Percentiles rank a stretch among this genome's conserved stretches.
Conservation (phyloP, 1,140 invertebrate species). For the Steinernema feltiae region DNA sequence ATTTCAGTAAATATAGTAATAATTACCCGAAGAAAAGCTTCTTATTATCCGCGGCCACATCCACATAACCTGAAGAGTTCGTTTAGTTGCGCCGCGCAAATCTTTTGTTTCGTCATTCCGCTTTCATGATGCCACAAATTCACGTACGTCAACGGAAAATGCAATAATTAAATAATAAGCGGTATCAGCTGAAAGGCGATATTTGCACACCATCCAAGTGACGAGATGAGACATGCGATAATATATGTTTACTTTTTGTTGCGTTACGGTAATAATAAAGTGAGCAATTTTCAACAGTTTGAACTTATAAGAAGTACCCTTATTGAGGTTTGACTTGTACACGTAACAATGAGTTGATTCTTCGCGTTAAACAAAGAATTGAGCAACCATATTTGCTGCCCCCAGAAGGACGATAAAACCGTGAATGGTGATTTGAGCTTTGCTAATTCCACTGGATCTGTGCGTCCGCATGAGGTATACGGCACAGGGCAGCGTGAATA, state of each 20-base stretch:
- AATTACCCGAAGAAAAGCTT: background rate
- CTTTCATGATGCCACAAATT: no score
- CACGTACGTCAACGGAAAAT: no score
- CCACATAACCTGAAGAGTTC: background rate
- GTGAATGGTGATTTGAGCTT: conserved; percentile 64
- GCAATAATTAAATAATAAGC: no score
- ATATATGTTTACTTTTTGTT: background rate
- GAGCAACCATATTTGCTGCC: conserved; percentile 69
- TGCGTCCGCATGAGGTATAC: conserved; percentile 69
- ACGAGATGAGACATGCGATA: background rate
- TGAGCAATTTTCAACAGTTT: conserved; percentile 1
- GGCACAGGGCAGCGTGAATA: conserved; percentile 74
- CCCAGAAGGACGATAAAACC: conserved; percentile 67
- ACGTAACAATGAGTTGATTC: background rate
- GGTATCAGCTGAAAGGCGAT: no score
- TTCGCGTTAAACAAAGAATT: conserved; percentile 67
- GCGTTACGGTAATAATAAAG: background rate
- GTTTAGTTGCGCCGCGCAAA: no score
- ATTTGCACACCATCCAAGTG: no score
- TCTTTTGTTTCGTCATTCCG: no score
- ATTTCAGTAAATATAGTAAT: conserved; percentile 8
- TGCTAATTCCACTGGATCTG: conserved; percentile 64
- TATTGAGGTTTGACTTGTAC: background rate
- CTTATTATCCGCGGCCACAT: conserved; percentile 1
- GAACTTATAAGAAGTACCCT: background rate